Evolutionary conservation across 2,888 invertebrate genomes (phyloP), one percentile per base, ranked within the genome.

Genomic region (Drosophila paramelanica): DNA sequence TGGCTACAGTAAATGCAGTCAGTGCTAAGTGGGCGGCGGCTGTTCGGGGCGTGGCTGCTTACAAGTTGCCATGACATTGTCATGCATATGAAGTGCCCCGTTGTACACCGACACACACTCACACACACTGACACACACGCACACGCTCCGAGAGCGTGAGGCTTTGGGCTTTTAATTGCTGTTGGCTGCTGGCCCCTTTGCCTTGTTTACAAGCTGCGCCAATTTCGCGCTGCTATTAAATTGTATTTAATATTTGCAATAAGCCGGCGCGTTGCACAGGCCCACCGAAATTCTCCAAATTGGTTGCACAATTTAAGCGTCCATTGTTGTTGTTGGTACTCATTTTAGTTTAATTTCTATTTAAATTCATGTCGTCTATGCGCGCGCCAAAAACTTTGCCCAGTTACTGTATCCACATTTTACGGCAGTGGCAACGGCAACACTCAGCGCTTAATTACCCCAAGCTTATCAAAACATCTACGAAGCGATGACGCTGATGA

Each of bases 311-410:
- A 86, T 82, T 82, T 86, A 77, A 86, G 68, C 65, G 51, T 11
- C 58, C 52, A 65, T 74, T 61, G 65, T 56, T 58, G 60, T 31
- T 67, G 61, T 50, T 62, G 49, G 50, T 52, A 66, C 88, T 85
- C 86, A 88, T 89, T 86, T 86, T 79, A 89, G 75, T 89, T 85
- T 85, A 85, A 85, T 85, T 85, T 73, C 85, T 86, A 85, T 85
- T 89, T 85, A 85, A 89, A 85, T 85, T 85, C 85, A 85, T 89
- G 77, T 79, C 77, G 76, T 87, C 79, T 79, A 88, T 73, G 58
- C 75, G 43, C 43, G 39, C 68, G 60, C 58, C 25, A 43, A 86
- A 73, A 86, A 76, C 76, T 85, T 85, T 56, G 55, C 72, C 62
- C 67, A 62, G 52, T 51, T 41, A 64, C 59, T 56, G 67, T 61